Evolutionary conservation across 2,113 vertebrate genomes (phyloP), one percentile per base, ranked within the genome.

Genomic region (Gobius niger): DNA sequence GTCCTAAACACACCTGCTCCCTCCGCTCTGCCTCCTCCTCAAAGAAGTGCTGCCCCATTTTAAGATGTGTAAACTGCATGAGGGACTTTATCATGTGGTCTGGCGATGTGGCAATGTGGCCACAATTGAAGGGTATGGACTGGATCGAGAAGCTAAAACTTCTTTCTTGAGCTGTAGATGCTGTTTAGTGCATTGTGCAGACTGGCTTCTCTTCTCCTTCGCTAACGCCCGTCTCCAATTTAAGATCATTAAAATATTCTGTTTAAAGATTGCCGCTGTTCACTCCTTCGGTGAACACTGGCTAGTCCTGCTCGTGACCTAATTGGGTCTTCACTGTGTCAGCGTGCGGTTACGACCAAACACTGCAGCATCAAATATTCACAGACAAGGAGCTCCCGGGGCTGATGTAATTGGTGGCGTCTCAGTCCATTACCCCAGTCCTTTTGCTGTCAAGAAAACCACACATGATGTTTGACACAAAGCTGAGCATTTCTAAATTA

Each of bases 1-100:
- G 83, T 85, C 87, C 84, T 88, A 82, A 89, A 87, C 77, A 84
- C 88, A 88, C 75, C 90, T 89, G 88, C 87, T 89, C 80, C 86
- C 82, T 71, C 75, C 19, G 70, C 71, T 65, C 63, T 7, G 67
- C 62, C 68, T 40, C 82, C 9, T 24, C 75, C 73, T 51, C 13
- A 0, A 74, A 72, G 68, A 87, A 61, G 47, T 49, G 56, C 51
- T 51, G 74, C 78, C 69, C 68, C 51, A 70, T 79, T 76, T 81
- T 44, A 52, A 47, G 16, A 7, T 61, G 53, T 56, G 18, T 80
- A 78, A 81, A 70, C 68, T 46, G 68, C 78, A 66, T 59, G 16
- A 19, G 51, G 51, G 67, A 67, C 47, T 54, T 61, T 66, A 68
- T 73, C 14, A 50, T 80, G 11, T 70, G 67, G 46, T 49, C 40